Evolutionary conservation across 1,140 invertebrate genomes (phyloP).

Genomic region (Drosophila chauvacae): DNA sequence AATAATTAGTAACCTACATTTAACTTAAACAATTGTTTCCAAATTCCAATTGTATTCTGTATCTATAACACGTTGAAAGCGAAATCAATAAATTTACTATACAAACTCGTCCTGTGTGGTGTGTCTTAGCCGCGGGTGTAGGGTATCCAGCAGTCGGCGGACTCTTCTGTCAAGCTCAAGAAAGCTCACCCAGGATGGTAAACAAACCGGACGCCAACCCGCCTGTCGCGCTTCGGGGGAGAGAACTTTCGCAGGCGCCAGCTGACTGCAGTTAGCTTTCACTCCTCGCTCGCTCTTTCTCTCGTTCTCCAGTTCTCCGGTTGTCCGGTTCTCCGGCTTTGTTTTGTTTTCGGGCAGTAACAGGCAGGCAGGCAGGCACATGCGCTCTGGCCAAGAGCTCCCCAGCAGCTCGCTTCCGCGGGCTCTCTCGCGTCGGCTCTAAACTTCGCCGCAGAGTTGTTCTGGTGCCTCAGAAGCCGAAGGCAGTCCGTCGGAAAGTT

Average conservation of each 20-base stretch:
- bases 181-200: constrained; percentile 42
- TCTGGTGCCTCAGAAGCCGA: constrained; percentile 68
- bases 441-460: constrained; percentile 78
- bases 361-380: constrained; percentile 47
- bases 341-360: constrained; percentile 73
- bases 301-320: constrained; percentile 9
- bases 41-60: constrained; percentile 67
- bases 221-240: constrained; percentile 1
- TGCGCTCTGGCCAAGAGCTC: constrained; percentile 44
- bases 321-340: constrained; percentile 39
- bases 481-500: constrained; percentile 65
- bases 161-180: constrained; percentile 29
- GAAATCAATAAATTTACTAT: constrained; percentile 77
- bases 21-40: constrained; percentile 69
- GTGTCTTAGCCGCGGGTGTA: background rate
- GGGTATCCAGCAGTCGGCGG: constrained; percentile 7
- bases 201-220: constrained; percentile 52
- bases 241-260: constrained; percentile 56
- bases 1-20: constrained; percentile 54
- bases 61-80: constrained; percentile 52
- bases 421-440: constrained; percentile 24
- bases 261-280: constrained; percentile 67
- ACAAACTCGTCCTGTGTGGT: constrained; percentile 38
- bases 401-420: constrained; percentile 10
- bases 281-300: constrained; percentile 19